phyloP scores from a whole-genome alignment of 2,113 vertebrate species.

The Opisthocomus hoazin region DNA sequence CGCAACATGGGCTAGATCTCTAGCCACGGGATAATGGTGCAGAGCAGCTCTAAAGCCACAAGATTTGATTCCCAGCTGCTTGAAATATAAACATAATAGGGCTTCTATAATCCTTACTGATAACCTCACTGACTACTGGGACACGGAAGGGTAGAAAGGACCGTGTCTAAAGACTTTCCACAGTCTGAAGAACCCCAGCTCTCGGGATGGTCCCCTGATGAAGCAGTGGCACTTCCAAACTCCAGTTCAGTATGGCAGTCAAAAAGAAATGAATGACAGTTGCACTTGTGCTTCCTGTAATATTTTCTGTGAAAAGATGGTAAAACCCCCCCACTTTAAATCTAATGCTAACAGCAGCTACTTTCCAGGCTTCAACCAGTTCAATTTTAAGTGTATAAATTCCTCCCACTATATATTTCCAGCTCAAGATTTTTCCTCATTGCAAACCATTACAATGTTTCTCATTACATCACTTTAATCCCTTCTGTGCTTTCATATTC shows the following conservation, averaged over 20 bases:
- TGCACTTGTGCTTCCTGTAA: neutral
- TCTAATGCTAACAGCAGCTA: neutral
- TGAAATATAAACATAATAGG: neutral
- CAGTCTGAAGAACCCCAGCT: neutral
- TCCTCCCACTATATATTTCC: neutral
- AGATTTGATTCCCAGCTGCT: neutral
- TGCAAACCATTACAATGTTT: neutral
- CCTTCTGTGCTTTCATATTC: neutral
- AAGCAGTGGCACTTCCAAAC: neutral
- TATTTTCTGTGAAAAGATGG: neutral
- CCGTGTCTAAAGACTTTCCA: neutral
- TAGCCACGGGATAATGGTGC: neutral
- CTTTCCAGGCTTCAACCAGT: neutral
- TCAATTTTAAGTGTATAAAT: neutral
- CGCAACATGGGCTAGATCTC: neutral
- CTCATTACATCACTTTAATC: neutral
- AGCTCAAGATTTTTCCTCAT: neutral
- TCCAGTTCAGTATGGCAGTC: neutral
- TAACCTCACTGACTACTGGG: neutral
- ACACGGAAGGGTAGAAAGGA: neutral
- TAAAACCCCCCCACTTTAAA: rapidly evolving
- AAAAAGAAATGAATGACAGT: neutral
- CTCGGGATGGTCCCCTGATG: neutral
- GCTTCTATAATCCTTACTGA: neutral
- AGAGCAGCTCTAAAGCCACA: neutral